Conservation (phyloP, 2,888 invertebrate species). For the Ligdia adustata region DNA sequence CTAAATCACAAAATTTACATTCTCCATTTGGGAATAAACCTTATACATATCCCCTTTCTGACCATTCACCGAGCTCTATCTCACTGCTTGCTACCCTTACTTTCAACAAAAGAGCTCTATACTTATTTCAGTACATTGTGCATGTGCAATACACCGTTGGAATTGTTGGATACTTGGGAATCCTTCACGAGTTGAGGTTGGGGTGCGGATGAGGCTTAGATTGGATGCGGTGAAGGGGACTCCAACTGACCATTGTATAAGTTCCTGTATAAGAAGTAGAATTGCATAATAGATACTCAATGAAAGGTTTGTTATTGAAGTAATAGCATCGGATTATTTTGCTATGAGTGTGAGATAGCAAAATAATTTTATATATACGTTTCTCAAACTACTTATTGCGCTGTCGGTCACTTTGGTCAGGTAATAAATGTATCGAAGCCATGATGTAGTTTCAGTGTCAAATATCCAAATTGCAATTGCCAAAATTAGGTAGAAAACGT, state of each 20-base stretch:
- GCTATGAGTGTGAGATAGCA: too few species aligned
- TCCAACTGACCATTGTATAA: constrained; percentile 51
- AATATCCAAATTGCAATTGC: too few species aligned
- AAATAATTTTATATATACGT: too few species aligned
- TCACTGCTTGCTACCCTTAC: constrained; percentile 2
- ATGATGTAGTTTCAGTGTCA: too few species aligned
- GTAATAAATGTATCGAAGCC: too few species aligned
- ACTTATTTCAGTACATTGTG: constrained; percentile 62
- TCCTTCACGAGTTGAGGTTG: constrained; percentile 66
- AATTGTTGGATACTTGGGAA: constrained; percentile 61
- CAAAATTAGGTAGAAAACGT: too few species aligned
- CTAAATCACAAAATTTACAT: neutral
- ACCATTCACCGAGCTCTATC: constrained; percentile 10
- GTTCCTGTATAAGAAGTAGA: too few species aligned
- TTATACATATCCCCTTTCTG: constrained; percentile 5
- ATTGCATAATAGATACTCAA: too few species aligned
- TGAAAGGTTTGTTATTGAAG: too few species aligned
- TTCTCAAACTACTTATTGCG: too few species aligned
- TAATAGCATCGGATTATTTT: too few species aligned
- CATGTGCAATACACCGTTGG: constrained; percentile 56
- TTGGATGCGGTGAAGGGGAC: constrained; percentile 72
- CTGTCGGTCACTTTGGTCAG: too few species aligned
- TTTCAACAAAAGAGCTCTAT: constrained; percentile 46
- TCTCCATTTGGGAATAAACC: constrained; percentile 22
- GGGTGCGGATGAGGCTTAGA: constrained; percentile 50